Conservation (phyloP, 2,797 vertebrate species). For the Eulemur rubriventer region DNA sequence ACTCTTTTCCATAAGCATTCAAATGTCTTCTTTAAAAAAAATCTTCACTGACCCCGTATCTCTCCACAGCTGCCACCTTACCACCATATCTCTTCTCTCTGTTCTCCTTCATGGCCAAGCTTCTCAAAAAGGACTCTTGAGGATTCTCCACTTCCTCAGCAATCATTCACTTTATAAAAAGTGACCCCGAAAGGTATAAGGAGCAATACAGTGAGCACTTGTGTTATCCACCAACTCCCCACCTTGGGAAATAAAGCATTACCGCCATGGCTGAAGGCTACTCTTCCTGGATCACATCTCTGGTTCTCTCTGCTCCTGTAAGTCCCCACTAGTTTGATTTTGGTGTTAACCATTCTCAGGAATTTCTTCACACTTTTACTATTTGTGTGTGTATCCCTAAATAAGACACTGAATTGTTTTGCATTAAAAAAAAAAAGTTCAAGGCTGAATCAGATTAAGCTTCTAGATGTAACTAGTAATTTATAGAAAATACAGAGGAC, state of each 20-base stretch:
- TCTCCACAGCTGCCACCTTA: background rate
- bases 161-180: background rate
- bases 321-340: background rate
- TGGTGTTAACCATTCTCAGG: background rate
- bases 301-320: background rate
- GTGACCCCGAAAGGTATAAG: background rate
- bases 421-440: background rate
- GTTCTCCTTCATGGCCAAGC: background rate
- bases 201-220: background rate
- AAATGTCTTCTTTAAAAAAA: background rate
- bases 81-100: background rate
- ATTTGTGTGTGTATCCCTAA: background rate
- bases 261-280: background rate
- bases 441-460: background rate
- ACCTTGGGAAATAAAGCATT: background rate
- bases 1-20: background rate
- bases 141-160: background rate
- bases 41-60: background rate
- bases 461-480: constrained; percentile 8
- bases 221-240: background rate
- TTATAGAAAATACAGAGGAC: background rate
- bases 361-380: background rate
- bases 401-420: background rate
- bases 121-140: constrained; percentile 33
- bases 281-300: background rate